phyloP scores from a whole-genome alignment of 2,797 vertebrate species.

The Xyrichtys novacula region DNA sequence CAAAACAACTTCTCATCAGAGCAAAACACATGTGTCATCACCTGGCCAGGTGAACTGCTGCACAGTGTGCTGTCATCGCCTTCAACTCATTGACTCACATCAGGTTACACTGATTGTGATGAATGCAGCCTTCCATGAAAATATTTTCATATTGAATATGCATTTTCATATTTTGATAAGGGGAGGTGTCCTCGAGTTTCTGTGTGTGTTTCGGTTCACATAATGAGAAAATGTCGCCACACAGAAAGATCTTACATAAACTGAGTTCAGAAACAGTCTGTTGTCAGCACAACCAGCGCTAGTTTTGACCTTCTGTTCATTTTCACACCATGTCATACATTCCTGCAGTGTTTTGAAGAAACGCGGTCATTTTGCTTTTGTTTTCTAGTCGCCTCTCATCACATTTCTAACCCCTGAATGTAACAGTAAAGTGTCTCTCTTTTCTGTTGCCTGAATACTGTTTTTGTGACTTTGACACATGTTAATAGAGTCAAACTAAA shows the following conservation, averaged over 20 bases:
- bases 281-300: slow-evolving; percentile 48
- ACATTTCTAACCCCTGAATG: slow-evolving; percentile 28
- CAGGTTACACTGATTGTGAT: slow-evolving; percentile 18
- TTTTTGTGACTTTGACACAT: slow-evolving; percentile 35
- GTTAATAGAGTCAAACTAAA: not conserved
- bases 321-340: slow-evolving; percentile 51
- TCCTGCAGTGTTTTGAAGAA: slow-evolving; percentile 48
- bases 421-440: slow-evolving; percentile 12
- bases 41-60: slow-evolving; percentile 39
- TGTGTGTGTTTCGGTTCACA: slow-evolving; percentile 38
- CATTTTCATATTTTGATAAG: slow-evolving; percentile 34
- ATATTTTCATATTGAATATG: slow-evolving; percentile 49
- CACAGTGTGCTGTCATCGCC: slow-evolving; percentile 50
- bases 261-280: slow-evolving; percentile 7
- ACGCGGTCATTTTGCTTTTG: slow-evolving; percentile 65
- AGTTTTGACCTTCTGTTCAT: slow-evolving; percentile 62
- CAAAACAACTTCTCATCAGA: not conserved
- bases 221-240: slow-evolving; percentile 38
- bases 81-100: slow-evolving; percentile 19
- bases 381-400: slow-evolving; percentile 49
- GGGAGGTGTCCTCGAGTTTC: slow-evolving; percentile 28
- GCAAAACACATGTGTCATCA: slow-evolving; percentile 19
- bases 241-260: slow-evolving; percentile 15
- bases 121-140: slow-evolving; percentile 26
- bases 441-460: slow-evolving; percentile 21